These are phyloP conservation scores for Pan paniscus DNA, from an alignment of 2,113 vertebrate genomes.

Conservation along the genomic window DNA sequence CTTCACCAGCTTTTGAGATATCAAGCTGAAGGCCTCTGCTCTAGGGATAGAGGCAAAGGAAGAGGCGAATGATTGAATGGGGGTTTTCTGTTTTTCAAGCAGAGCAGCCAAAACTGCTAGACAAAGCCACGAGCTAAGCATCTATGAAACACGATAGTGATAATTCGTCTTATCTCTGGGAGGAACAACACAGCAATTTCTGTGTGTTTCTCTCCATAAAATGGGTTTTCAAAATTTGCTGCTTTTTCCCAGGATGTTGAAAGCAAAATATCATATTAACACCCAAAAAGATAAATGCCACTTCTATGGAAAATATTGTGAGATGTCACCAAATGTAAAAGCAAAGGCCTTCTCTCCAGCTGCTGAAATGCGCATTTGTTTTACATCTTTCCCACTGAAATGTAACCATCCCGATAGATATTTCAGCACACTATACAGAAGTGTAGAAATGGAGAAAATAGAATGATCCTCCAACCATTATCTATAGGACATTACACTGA, in stretches of 20 bases:
- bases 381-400: background rate
- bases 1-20: background rate
- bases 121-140: background rate
- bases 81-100: background rate
- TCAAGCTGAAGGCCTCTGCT: constrained; percentile 32
- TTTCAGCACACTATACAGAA: background rate
- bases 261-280: constrained; percentile 68
- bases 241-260: constrained; percentile 45
- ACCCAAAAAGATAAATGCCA: constrained; percentile 64
- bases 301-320: constrained; percentile 73
- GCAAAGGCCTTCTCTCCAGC: background rate
- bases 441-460: constrained; percentile 23
- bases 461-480: constrained; percentile 65
- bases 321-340: background rate
- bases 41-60: constrained; percentile 46
- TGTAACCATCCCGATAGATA: background rate
- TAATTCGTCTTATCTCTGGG: background rate
- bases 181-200: background rate
- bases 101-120: background rate
- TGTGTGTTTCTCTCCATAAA: constrained; percentile 42
- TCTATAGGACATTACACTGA: constrained; percentile 63
- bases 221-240: constrained; percentile 7
- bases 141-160: background rate
- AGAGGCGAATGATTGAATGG: background rate
- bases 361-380: background rate